Evolutionary conservation across 2,888 invertebrate species (phyloP), one percentile per base, ranked within the genome.

Genomic region (Sesia bembeciformis): DNA sequence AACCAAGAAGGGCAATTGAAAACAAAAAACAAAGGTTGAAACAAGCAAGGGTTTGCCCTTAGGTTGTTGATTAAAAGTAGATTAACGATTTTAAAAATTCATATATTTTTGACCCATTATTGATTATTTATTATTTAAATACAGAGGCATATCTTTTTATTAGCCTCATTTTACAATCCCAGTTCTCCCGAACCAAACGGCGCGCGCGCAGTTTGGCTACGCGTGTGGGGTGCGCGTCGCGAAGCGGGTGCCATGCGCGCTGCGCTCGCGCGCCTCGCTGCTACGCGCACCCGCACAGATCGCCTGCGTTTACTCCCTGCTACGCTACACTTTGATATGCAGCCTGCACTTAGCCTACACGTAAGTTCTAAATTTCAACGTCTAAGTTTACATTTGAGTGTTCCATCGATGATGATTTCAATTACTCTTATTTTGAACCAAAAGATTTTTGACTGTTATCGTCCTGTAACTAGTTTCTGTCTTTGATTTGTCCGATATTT

Each of bases 311-410:
- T 84, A 3, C 63, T 81, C 7, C 92, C 94, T 0, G 93, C 93
- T 57, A 92, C 93, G 64, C 90, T 93, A 65, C 91, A 93, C 55
- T 93, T 94, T 60, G 92, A 93, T 57, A 93, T 93, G 81, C 93
- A 94, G 64, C 94, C 94, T 1, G 92, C 93, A 0, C 82, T 95
- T 0, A 91, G 91, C 64, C 81, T 94, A 60, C 91, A 94, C 88
- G 95, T 95, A 70, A 88, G 82, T 74, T 46, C n/a, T 23, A 23
- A 23, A 23, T 23, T 23, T 23, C 23, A 2, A 23, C 23, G 23
- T 23, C 23, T 23, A 23, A 23, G 2, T 23, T 23, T 23, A 23
- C 23, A 23, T 23, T 23, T 23, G 23, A 23, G 23, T 23, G 23
- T 23, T 23, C 23, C 23, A 23, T 2, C 23, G 2, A 23, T 23